phyloP scores from a whole-genome alignment of 2,888 invertebrate species.

The Morinoia aosen region DNA sequence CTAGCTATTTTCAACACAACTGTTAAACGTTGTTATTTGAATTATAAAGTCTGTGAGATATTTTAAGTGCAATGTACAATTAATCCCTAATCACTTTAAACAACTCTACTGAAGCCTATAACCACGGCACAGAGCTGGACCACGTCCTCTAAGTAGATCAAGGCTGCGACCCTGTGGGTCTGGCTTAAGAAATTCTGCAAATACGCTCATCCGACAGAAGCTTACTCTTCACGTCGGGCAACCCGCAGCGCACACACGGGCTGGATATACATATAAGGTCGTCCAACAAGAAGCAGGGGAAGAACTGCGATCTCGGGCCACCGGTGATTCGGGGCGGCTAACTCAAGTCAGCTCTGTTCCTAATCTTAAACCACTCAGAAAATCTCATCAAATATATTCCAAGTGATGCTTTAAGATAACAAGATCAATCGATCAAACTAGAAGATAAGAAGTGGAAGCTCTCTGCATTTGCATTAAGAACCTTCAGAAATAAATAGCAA shows the following conservation, averaged over 20 bases:
- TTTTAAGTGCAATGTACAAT: too few relatives aligned
- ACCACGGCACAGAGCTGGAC: background rate
- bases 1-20: too few relatives aligned
- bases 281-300: background rate
- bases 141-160: background rate
- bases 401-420: background rate
- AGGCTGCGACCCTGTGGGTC: slow-evolving; percentile 2
- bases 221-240: background rate
- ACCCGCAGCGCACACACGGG: background rate
- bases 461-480: background rate
- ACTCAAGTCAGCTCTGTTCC: background rate
- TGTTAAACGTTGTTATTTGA: too few relatives aligned
- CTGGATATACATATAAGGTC: too few relatives aligned
- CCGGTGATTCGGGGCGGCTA: background rate
- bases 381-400: background rate
- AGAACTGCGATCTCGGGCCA: background rate
- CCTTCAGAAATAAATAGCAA: background rate
- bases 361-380: background rate
- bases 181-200: background rate
- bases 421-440: background rate
- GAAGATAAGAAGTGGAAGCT: background rate
- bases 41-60: too few relatives aligned
- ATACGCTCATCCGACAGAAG: background rate
- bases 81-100: too few relatives aligned
- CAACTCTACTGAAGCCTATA: too few relatives aligned